Base-by-base conservation (phyloP, 1,140 invertebrate genomes). In the Papilio polytes region DNA sequence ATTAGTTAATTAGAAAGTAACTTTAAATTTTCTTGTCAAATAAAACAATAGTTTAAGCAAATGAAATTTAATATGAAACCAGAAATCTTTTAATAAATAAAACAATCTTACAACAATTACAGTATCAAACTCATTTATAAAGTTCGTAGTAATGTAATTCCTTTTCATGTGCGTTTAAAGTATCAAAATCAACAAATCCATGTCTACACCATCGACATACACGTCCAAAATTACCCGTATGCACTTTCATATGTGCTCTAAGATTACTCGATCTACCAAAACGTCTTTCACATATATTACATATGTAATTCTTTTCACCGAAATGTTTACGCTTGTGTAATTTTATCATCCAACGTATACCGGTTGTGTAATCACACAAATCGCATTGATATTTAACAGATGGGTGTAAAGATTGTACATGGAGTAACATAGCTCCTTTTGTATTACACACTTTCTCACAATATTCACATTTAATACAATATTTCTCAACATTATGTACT, bases 401-500 rank as follows among this genome's bases (percentile, higher is more conserved):
- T 0, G 87, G 87, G 78, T 92, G 89, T 22, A 84, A 26, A 0
- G 86, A 86, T 63, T 90, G 85, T 0, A 89, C 81, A 26, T 92
- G 90, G 1, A 90, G 36, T 0, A 88, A 7, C 87, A 92, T 87
- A 0, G 90, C 91, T 0, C 89, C 89, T 83, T 89, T 90, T 0
- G 88, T 91, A 0, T 83, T 88, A 56, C 87, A 90, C 18, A 92
- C 82, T 79, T 91, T 91, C 0, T 87, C 82, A 48, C 90, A 91
- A 22, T 86, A 77, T 10, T 90, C 85, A 72, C 90, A 92, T 77
- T 90, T 86, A 7, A 91, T 89, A 4, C 81, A 80, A 77, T 90
- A 92, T 53, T 92, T 89, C 26, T 86, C 90, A 0, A 91, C 90
- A 41, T 91, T 91, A 76, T 92, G 91, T 48, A 86, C 84, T 31